Conservation (phyloP, 2,113 vertebrate genomes). For the Enhydra lutris region DNA sequence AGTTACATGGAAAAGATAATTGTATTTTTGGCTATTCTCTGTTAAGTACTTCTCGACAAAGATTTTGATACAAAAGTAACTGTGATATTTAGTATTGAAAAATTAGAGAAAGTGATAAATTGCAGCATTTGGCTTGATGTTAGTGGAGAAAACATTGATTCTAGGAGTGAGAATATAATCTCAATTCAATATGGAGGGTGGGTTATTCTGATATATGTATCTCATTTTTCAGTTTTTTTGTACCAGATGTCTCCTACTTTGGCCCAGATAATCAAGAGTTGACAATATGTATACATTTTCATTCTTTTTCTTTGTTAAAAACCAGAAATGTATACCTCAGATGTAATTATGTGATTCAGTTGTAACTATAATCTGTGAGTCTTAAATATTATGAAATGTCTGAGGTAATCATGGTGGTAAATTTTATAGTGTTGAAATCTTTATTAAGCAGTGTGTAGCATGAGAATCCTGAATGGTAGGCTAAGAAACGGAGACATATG, state of each 20-base stretch:
- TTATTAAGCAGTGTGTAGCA: slow-evolving; percentile 30
- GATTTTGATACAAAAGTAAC: neutral
- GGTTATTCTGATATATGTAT: neutral
- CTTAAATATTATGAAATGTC: neutral
- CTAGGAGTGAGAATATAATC: neutral
- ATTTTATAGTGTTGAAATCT: neutral
- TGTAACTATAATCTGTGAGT: neutral
- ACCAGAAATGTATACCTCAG: neutral
- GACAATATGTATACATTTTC: neutral
- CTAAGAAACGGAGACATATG: slow-evolving; percentile 60
- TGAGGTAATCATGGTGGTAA: neutral
- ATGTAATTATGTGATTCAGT: neutral
- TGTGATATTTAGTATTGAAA: neutral
- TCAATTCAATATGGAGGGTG: neutral
- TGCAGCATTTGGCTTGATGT: neutral
- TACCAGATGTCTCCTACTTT: neutral
- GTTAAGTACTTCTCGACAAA: neutral
- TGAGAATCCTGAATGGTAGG: neutral
- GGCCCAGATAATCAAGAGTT: neutral
- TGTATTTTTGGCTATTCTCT: neutral
- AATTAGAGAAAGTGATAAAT: neutral
- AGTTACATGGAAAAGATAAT: neutral
- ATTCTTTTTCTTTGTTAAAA: slow-evolving; percentile 7
- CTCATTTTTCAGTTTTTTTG: neutral
- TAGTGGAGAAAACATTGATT: neutral